These are phyloP conservation scores for Cerastis leucographa DNA, from an alignment of 2,888 invertebrate genomes.

Conservation along the genomic window DNA sequence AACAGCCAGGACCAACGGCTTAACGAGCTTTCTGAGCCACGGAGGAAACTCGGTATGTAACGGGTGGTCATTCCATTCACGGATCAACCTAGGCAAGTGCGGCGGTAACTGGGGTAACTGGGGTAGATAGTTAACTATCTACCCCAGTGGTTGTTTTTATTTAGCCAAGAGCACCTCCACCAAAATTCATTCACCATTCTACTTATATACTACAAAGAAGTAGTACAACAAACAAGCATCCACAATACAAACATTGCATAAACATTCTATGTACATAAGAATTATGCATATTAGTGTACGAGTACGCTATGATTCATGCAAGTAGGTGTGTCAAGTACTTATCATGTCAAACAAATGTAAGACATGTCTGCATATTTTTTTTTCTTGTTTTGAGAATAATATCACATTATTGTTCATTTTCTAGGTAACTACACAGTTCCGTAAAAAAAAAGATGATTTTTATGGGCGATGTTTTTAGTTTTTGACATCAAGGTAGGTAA, in stretches of 20 bases:
- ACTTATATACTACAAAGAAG: constrained; percentile 1
- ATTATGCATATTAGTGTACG: constrained; percentile 28
- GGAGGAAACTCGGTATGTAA: too few relatives aligned
- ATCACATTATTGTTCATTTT: background rate
- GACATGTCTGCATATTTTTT: constrained; percentile 13
- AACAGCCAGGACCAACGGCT: too few relatives aligned
- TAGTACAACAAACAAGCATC: background rate
- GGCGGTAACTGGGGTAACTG: too few relatives aligned
- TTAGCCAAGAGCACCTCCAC: too few relatives aligned
- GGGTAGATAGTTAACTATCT: too few relatives aligned
- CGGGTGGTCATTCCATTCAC: too few relatives aligned
- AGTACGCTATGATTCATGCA: constrained; percentile 42
- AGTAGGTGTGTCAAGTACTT: constrained; percentile 44
- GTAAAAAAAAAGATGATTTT: background rate
- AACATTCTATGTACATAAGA: constrained; percentile 25
- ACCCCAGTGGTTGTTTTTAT: too few relatives aligned
- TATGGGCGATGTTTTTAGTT: background rate
- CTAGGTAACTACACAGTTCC: too few relatives aligned
- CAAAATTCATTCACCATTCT: background rate
- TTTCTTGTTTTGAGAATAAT: background rate
- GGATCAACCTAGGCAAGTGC: too few relatives aligned
- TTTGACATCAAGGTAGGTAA: background rate
- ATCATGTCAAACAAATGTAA: constrained; percentile 39
- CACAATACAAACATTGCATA: constrained; percentile 29
- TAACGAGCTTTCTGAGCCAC: too few relatives aligned